A percentile compares a stretch with the other conserved stretches of the same genome.
Evolutionary conservation across 2,797 vertebrate genomes (phyloP).

Genomic region (Ptychobarbus kaznakovi): DNA sequence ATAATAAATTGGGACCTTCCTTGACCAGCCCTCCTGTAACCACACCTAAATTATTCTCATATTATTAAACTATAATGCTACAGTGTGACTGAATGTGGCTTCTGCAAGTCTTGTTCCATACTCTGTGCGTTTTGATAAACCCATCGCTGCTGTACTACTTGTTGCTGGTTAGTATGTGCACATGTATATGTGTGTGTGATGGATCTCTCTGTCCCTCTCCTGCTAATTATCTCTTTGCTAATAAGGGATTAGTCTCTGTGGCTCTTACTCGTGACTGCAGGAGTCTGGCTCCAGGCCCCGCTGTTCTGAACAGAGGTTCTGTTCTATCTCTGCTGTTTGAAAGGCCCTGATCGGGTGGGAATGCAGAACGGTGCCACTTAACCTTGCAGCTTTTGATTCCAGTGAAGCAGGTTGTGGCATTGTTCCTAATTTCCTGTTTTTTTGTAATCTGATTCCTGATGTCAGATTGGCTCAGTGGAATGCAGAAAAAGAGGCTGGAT

Average conservation of each 20-base stretch:
- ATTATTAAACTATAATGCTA: background rate
- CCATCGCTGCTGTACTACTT: background rate
- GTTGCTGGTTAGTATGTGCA: background rate
- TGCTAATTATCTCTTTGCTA: constrained; percentile 29
- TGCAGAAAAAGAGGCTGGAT: constrained; percentile 21
- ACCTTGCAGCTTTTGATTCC: constrained; percentile 25
- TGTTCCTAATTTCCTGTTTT: background rate
- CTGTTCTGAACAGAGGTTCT: background rate
- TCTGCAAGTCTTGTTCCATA: background rate
- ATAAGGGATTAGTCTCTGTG: constrained; percentile 39
- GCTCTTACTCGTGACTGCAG: constrained; percentile 32
- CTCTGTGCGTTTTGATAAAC: background rate
- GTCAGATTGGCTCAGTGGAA: constrained; percentile 5
- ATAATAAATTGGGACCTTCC: background rate
- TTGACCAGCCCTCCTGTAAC: background rate
- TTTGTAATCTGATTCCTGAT: background rate
- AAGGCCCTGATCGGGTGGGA: background rate
- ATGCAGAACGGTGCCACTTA: background rate
- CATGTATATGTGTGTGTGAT: background rate
- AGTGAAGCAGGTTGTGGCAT: background rate
- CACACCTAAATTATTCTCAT: background rate
- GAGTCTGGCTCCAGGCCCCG: background rate
- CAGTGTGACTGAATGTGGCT: background rate
- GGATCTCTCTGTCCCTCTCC: background rate
- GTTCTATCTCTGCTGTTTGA: constrained; percentile 2